Conservation (phyloP, 2,888 invertebrate genomes). For the Harpalus rubripes region DNA sequence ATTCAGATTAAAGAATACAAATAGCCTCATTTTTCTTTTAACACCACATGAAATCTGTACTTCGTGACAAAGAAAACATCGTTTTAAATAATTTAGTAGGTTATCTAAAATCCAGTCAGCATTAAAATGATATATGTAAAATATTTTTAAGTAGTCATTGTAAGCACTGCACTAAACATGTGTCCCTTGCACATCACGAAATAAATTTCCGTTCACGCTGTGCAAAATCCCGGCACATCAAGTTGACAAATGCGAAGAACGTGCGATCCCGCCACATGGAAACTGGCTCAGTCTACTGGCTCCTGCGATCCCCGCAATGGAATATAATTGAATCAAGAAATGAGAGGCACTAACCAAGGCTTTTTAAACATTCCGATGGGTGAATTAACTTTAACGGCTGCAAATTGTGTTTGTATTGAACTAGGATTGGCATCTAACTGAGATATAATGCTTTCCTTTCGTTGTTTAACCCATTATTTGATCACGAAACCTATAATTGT, state of each 20-base stretch:
- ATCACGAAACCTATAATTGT: slow-evolving; percentile 10
- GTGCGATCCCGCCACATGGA: slow-evolving; percentile 58
- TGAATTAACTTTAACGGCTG: slow-evolving; percentile 34
- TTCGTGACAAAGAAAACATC: too few species aligned
- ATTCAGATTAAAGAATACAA: too few species aligned
- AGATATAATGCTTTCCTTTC: slow-evolving; percentile 33
- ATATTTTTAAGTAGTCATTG: too few species aligned
- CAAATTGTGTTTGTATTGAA: slow-evolving; percentile 35
- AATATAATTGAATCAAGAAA: slow-evolving; percentile 47
- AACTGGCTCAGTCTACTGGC: slow-evolving; percentile 18
- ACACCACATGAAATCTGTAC: too few species aligned
- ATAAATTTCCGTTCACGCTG: slow-evolving; percentile 58
- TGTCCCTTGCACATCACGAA: slow-evolving; percentile 36
- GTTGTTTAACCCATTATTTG: slow-evolving; percentile 31
- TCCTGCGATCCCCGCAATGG: slow-evolving; percentile 14
- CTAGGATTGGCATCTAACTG: slow-evolving; percentile 10
- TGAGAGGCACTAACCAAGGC: slow-evolving; percentile 13
- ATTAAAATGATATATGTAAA: too few species aligned
- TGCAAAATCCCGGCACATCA: slow-evolving; percentile 55
- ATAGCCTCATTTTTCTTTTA: too few species aligned
- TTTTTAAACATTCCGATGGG: slow-evolving; percentile 17
- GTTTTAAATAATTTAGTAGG: too few species aligned
- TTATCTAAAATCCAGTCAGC: too few species aligned
- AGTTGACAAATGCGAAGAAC: slow-evolving; percentile 63
- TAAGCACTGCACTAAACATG: slow-evolving; percentile 33